Base-by-base conservation (phyloP, 2,113 vertebrate genomes). In the Psephotus haematonotus region DNA sequence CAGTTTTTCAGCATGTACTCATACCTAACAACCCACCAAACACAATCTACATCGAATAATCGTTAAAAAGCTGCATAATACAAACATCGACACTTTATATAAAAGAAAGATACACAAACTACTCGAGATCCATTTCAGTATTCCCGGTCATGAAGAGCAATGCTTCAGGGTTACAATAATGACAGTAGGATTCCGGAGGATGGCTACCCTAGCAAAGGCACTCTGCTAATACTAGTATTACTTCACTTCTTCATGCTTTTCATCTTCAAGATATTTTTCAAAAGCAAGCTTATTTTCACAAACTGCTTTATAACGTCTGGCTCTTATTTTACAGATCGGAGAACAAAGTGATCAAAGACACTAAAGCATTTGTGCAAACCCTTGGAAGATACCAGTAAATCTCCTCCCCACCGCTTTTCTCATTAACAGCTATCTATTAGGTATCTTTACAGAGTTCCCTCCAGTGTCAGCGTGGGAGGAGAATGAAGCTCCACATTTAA, bases 101-200 rank as follows among this genome's bases (percentile, higher is more conserved):
- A 52, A 63, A 62, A 83, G 46, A 24, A 81, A 81, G 70, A 24
- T 29, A 75, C 37, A 78, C 15, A 63, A 49, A 82, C 24, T 46
- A 27, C 7, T n/a, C 15, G 3, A 1, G 35, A 70, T 67, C 37
- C 17, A n/a, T 62, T 53, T 85, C 37, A 41, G 9, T 39, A 60
- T 47, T 78, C 13, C 67, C 22, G 41, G 44, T 23, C 25, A 60
- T 2, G 20, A 81, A 70, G 29, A 77, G 29, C 44, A 82, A 41
- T 18, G 19, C 22, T 86, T 63, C 35, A 72, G 43, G 59, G 28
- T 16, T 31, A 72, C 17, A 39, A 7, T 11, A 44, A 35, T 1
- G 17, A 70, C 0, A 41, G 44, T 0, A 41, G 18, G 11, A 64
- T 65, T 67, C 33, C 11, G 8, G 20, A 67, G 7, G 33, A 59